A percentile compares a stretch with the other conserved stretches of the same genome.
Conservation (phyloP, 2,888 invertebrate species). For the Ischnura elegans region DNA sequence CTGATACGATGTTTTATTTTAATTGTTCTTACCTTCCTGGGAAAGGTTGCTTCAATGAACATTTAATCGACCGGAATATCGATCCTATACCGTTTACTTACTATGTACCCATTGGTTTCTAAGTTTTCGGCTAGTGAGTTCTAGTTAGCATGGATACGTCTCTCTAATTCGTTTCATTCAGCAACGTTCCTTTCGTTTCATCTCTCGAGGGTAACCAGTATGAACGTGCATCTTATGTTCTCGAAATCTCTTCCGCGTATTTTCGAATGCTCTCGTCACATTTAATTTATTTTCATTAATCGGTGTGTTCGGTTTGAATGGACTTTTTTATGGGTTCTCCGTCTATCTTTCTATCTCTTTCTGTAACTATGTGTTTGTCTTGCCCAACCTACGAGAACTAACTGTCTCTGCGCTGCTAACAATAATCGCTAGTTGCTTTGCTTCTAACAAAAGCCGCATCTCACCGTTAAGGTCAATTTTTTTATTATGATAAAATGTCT, state of each 20-base stretch:
- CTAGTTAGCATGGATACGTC: not conserved
- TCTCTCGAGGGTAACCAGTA: conserved; percentile 8
- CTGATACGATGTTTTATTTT: too few species aligned
- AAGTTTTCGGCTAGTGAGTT: conserved; percentile 4
- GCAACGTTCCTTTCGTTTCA: not conserved
- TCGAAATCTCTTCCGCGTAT: not conserved
- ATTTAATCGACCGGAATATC: too few species aligned
- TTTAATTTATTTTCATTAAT: conserved; percentile 5
- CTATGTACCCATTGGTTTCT: not conserved
- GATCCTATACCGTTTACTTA: not conserved
- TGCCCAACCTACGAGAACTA: not conserved
- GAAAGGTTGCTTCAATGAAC: too few species aligned
- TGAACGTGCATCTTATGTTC: not conserved
- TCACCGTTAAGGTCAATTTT: not conserved
- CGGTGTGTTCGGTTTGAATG: conserved; percentile 11
- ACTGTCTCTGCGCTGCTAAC: conserved; percentile 49
- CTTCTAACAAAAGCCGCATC: conserved; percentile 57
- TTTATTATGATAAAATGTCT: not conserved
- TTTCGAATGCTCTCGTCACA: not conserved
- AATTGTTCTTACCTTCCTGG: too few species aligned
- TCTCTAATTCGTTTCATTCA: not conserved
- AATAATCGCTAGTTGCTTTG: conserved; percentile 32
- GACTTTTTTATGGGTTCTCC: not conserved
- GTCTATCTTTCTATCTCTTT: too few species aligned
- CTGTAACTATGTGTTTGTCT: conserved; percentile 22